Evolutionary conservation across 1,140 invertebrate species (phyloP), one percentile per base, ranked within the genome.

Genomic region (Diabrotica undecimpunctata): DNA sequence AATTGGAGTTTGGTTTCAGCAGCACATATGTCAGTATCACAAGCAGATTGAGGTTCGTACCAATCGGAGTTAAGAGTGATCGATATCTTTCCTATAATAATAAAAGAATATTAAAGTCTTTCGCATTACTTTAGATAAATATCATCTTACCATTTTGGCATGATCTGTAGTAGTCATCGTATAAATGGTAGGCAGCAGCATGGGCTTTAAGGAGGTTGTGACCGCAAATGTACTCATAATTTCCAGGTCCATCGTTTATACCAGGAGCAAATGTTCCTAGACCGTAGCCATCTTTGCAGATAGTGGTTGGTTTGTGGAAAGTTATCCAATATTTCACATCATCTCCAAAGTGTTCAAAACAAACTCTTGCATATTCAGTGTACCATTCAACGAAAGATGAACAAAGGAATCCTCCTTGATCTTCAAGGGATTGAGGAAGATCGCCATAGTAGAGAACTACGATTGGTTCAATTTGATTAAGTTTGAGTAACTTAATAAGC

Each of bases 251-350:
- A 55, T 46, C 41, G 67, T 81, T 83, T 83, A 61, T 82, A 80
- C 51, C 85, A 81, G 6, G 81, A 2, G 53, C 5, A 55, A 7
- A 51, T 50, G 46, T 50, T 10, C 61, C 66, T n/a, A 5, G 5
- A 12, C 12, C 7, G 8, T 12, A 54, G 5, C n/a, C 71, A 57
- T 54, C 70, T 53, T 72, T 71, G 51, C 87, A 88, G 6, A 85
- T 81, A 62, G 87, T 84, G 81, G 84, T 83, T 4, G 88, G 88
- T 75, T 92, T 88, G 73, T 91, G 91, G 64, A 92, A 83, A 0
- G 90, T 91, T 1, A 87, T 84, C 87, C 89, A 92, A 14, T 79
- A 56, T 55, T 83, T 85, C 0, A 88, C 85, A 66, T 83, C 80
- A 74, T 85, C 82, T 0, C 87, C 87, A 67, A 86, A 86, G 62